These are phyloP conservation scores for Palythoa grandiflora DNA, from an alignment of 92 coral and sea anemone genomes.

Conservation along the genomic window DNA sequence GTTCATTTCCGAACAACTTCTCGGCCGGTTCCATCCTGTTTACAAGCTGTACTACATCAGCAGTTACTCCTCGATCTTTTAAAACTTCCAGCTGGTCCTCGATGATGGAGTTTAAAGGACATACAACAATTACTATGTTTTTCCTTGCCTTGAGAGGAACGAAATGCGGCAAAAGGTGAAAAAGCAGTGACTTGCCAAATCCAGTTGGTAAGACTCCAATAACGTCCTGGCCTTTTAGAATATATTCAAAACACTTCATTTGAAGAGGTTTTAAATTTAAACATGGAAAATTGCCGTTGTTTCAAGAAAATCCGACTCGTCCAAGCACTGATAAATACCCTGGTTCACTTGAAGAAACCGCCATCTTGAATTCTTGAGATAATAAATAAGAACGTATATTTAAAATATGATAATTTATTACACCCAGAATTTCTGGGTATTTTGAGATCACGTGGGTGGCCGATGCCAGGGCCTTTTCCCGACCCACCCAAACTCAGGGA, in stretches of 20 bases:
- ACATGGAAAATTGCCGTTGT: conserved; percentile 65
- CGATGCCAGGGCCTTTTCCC: no score
- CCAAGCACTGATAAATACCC: conserved; percentile 65
- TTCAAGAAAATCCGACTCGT: conserved; percentile 61
- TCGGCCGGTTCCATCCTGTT: no score
- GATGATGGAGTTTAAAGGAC: conserved; percentile 73
- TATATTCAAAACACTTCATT: conserved; percentile 67
- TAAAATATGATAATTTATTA: no score
- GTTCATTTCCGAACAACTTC: not conserved
- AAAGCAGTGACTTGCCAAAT: conserved; percentile 20
- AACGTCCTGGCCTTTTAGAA: conserved; percentile 58
- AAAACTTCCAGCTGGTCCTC: conserved; percentile 74
- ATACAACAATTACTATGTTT: conserved; percentile 72
- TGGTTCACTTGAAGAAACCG: conserved; percentile 57
- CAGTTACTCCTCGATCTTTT: conserved; percentile 55
- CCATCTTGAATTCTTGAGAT: conserved; percentile 55
- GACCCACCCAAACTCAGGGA: no score
- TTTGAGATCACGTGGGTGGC: no score
- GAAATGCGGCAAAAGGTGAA: conserved; percentile 69
- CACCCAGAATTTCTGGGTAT: no score
- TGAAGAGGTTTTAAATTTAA: conserved; percentile 63
- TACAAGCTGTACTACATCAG: conserved; percentile 68
- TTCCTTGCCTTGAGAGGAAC: conserved; percentile 62
- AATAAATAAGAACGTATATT: conserved; percentile 29
- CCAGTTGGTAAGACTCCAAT: conserved; percentile 42